Evolutionary conservation across 2,888 invertebrate species (phyloP), one percentile per base, ranked within the genome.

Genomic region (Ectropis crepuscularia): DNA sequence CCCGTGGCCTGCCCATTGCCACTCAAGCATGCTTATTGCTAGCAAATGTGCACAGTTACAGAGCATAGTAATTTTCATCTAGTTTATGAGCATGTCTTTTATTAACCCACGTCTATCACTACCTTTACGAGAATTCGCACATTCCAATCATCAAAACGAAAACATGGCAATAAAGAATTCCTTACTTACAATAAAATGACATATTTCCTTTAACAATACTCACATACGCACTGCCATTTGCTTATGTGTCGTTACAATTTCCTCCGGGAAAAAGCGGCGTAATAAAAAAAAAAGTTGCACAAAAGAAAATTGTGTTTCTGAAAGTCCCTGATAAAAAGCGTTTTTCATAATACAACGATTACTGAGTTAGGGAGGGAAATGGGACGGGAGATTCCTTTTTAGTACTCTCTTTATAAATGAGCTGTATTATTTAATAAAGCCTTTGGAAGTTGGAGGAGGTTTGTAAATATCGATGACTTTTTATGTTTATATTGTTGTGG

Each of bases 251-350:
- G 55, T 61, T 57, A 65, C 60, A 65, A 65, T 65, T 61, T 65
- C 64, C 55, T 38, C 49, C 42, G 12, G 53, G 45, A 58, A 60
- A 58, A 65, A 42, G 54, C 64, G 60, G 7, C 50, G 60, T 65
- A 65, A 65, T 65, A 65, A 65, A 65, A 63, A 53, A 45, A 72
- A 71, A 80, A 77, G 71, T 76, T 74, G 71, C 74, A 73, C 77
- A 77, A 80, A 79, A 76, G 77, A 79, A 80, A 81, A 82, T 81
- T 82, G 78, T 79, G 74, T 80, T 79, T 75, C 71, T 60, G 70
- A 67, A 74, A 73, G 76, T 73, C 72, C 62, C 68, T 72, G 68
- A 77, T 76, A 79, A 75, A 70, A 71, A 64, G 51, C 71, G 73
- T 74, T 76, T 70, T 71, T 77, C 76, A 76, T 80, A 80, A 78